phyloP scores from a whole-genome alignment of 2,888 invertebrate genomes.

The Caenorhabditis macrosperma region DNA sequence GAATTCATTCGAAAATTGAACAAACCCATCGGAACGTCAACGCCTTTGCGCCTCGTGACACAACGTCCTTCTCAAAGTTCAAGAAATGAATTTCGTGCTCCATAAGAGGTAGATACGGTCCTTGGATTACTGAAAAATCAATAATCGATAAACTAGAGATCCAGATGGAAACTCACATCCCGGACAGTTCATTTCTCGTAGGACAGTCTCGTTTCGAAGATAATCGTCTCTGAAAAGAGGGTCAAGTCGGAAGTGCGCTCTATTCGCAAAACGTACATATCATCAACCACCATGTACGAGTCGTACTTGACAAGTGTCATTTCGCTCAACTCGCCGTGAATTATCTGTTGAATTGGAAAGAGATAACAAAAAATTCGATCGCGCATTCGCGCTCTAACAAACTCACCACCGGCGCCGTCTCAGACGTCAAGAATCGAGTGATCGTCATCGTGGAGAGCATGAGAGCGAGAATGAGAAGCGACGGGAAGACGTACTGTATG shows the following conservation, averaged over 20 bases:
- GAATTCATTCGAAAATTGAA: not conserved
- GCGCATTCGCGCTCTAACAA: too few species aligned
- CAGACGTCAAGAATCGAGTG: not conserved
- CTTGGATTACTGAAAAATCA: conserved; percentile 44
- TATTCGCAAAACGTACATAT: conserved; percentile 8
- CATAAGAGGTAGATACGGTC: not conserved
- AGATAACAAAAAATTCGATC: too few species aligned
- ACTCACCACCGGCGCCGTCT: not conserved
- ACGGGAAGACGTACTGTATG: conserved; percentile 28
- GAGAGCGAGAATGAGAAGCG: conserved; percentile 26
- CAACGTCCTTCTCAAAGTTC: not conserved
- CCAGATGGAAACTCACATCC: conserved; percentile 38
- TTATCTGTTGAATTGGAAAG: too few species aligned
- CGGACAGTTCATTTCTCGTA: conserved; percentile 24
- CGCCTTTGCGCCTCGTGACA: conserved; percentile 25
- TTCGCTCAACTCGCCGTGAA: conserved; percentile 24
- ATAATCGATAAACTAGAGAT: too few species aligned
- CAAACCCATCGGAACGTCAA: conserved; percentile 37
- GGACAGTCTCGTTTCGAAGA: conserved; percentile 1
- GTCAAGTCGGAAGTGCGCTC: too few species aligned
- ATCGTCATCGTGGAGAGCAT: conserved; percentile 11
- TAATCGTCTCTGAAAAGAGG: conserved; percentile 11
- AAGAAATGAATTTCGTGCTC: conserved; percentile 15
- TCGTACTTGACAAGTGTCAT: conserved; percentile 35
- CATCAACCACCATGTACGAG: conserved; percentile 17